A percentile compares a stretch with the other conserved stretches of the same genome.
These are phyloP conservation scores for Dermochelys coriacea DNA, from an alignment of 2,797 vertebrate genomes.

Conservation along the genomic window DNA sequence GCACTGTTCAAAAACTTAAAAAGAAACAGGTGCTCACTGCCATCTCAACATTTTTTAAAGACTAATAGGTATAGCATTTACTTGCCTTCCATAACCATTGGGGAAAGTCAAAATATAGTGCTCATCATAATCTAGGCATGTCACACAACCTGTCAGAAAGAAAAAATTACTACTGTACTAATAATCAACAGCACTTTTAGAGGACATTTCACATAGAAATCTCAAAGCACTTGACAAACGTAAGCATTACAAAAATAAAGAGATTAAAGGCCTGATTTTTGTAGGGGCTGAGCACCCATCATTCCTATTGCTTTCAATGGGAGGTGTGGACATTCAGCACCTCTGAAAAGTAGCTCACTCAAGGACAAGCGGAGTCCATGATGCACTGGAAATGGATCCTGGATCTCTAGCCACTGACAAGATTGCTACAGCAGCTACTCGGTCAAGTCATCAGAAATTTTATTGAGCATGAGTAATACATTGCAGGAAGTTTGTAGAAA, in stretches of 20 bases:
- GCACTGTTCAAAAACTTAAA: background rate
- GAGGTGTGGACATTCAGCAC: background rate
- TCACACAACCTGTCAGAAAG: slow-evolving; percentile 90
- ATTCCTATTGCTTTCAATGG: background rate
- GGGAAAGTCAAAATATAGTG: slow-evolving; percentile 99
- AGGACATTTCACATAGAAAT: background rate
- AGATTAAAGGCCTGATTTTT: background rate
- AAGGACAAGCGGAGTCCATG: background rate
- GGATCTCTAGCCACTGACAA: background rate
- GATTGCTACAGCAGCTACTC: background rate
- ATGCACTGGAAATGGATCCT: background rate
- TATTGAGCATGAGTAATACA: background rate
- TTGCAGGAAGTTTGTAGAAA: background rate
- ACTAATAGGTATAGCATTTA: background rate
- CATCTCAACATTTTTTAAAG: background rate
- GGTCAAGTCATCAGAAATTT: background rate
- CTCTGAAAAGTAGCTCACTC: background rate
- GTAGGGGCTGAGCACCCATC: background rate
- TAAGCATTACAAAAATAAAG: background rate
- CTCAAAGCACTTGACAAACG: background rate
- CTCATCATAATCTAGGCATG: slow-evolving; percentile 96
- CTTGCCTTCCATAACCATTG: slow-evolving; percentile 97
- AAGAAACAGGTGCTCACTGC: background rate
- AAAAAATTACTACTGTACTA: background rate
- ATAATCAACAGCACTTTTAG: background rate